These are phyloP conservation scores for Caenorhabditis imperialis DNA, from an alignment of 2,888 invertebrate genomes.

Conservation along the genomic window DNA sequence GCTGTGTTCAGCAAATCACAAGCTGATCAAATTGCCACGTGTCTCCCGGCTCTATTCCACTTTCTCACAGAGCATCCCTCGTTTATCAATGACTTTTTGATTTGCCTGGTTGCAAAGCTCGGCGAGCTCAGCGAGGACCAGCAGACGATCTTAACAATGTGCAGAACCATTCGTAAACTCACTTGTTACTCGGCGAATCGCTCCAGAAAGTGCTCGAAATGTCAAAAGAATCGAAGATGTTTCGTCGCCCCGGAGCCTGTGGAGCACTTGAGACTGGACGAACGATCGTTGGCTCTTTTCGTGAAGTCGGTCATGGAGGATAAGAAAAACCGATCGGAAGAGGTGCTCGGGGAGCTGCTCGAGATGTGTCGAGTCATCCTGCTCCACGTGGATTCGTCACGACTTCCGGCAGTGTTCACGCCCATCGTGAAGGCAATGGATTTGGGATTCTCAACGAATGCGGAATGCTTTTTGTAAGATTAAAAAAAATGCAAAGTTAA, in stretches of 20 bases:
- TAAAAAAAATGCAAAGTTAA: too few species aligned
- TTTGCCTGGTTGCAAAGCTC: slow-evolving; percentile 6
- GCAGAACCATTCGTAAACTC: not conserved
- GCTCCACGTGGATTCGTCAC: slow-evolving; percentile 17
- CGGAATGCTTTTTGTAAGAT: slow-evolving; percentile 12
- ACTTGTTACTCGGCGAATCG: slow-evolving; percentile 18
- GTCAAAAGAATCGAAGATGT: not conserved
- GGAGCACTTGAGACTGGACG: slow-evolving; percentile 8
- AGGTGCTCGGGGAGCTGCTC: slow-evolving; percentile 1
- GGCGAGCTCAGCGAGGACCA: not conserved
- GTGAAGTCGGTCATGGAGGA: slow-evolving; percentile 6
- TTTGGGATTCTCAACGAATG: not conserved
- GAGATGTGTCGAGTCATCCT: slow-evolving; percentile 11
- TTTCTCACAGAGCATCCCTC: slow-evolving; percentile 11
- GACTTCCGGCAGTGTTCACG: slow-evolving; percentile 1
- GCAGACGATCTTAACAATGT: slow-evolving; percentile 4
- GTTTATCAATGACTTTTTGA: slow-evolving; percentile 13
- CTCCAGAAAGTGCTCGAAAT: slow-evolving; percentile 9
- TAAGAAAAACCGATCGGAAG: not conserved
- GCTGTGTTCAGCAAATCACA: slow-evolving; percentile 17
- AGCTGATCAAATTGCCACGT: slow-evolving; percentile 6
- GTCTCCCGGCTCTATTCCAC: slow-evolving; percentile 12
- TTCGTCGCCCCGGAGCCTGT: slow-evolving; percentile 15
- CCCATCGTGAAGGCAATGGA: slow-evolving; percentile 16
- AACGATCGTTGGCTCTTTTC: not conserved